These are phyloP conservation scores for Sabatieria punctata DNA, from an alignment of 2,888 invertebrate species.

Conservation along the genomic window DNA sequence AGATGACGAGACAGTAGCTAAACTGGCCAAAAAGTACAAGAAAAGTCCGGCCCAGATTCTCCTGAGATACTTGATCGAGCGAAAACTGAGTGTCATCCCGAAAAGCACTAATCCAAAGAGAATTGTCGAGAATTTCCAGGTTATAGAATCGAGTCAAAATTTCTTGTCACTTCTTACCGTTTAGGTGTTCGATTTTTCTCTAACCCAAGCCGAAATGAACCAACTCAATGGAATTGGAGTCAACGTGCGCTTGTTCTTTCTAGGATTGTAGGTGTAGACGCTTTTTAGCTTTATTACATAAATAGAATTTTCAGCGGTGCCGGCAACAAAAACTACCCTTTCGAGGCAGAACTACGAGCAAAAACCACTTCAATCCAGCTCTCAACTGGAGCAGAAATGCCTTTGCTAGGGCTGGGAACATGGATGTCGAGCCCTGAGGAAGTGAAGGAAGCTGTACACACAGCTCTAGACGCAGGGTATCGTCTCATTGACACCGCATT, in stretches of 20 bases:
- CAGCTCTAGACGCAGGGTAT: conserved; percentile 26
- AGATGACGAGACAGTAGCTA: background rate
- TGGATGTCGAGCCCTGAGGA: conserved; percentile 14
- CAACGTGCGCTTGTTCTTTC: too few relatives aligned
- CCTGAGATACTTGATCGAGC: background rate
- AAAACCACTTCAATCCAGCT: too few relatives aligned
- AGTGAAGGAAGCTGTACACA: conserved; percentile 10
- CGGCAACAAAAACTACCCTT: too few relatives aligned
- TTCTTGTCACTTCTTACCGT: background rate
- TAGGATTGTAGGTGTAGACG: too few relatives aligned
- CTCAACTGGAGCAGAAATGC: conserved; percentile 19
- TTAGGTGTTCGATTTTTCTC: background rate
- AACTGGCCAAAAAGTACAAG: background rate
- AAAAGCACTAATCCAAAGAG: background rate
- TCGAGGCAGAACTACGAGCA: too few relatives aligned
- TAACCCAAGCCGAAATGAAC: background rate
- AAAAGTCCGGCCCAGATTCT: background rate
- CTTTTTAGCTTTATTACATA: too few relatives aligned
- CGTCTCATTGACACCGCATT: conserved; percentile 49
- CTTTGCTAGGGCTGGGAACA: conserved; percentile 22
- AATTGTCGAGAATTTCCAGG: background rate
- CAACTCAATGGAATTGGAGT: too few relatives aligned
- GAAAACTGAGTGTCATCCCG: background rate
- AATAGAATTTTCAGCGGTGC: too few relatives aligned
- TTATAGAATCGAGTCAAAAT: background rate